Base-by-base conservation (phyloP, 2,113 vertebrate species). In the Macrotus californicus region DNA sequence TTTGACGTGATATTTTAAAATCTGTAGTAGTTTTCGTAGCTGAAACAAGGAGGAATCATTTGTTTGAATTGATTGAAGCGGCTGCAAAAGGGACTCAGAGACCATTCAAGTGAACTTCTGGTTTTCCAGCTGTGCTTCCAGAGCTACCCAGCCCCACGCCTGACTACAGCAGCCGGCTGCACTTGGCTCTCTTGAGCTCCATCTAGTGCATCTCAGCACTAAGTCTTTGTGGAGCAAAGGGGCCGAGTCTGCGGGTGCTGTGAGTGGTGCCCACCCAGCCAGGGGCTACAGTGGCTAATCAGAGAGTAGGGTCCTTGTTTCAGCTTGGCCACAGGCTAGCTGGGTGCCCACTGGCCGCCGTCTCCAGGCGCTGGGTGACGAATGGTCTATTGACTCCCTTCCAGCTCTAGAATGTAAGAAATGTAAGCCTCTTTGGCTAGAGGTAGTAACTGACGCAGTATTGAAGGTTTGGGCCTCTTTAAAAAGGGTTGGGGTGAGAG, bases 311-410 rank as follows among this genome's bases (percentile, higher is more conserved):
- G n/a, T 50, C 50, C 87, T 90, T 46, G 21, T 19, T 48, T 92
- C 66, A 7, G 31, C 36, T 19, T 22, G 50, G 72, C 77, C 66
- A 0, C 16, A 46, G 12, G 34, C 87, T 5, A 3, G 46, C 54
- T 4, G 0, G 43, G 43, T 31, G 29, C 19, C 21, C 10, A 0
- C 22, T 0, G 4, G 39, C 41, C 41, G 84, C 77, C 0, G 0
- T 59, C 36, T 59, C 41, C 22, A 2, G 9, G n/a, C 31, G 24
- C 34, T 39, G 50, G 29, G 14, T 21, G n/a, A 13, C 0, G 5
- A 2, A 7, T 11, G 56, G 19, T 26, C 82, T 72, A 5, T 14
- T 2, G 72, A 26, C 10, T 73, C 16, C 29, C 16, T 69, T 16
- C 26, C 11, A n/a, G 21, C 8, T 43, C 39, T 81, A 22, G 69